phyloP scores from a whole-genome alignment of 1,140 invertebrate species.

The Planococcus citri region DNA sequence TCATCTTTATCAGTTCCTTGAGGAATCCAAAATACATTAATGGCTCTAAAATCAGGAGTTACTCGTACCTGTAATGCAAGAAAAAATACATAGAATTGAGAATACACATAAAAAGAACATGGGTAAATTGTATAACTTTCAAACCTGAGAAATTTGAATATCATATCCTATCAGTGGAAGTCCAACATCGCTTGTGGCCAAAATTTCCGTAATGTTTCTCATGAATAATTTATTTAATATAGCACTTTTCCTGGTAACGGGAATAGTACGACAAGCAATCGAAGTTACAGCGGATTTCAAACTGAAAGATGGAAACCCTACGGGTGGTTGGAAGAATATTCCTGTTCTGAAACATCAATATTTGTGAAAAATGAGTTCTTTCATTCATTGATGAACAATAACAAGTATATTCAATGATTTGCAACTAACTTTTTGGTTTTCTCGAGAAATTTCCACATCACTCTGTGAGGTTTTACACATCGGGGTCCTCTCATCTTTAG shows the following conservation, averaged over 20 bases:
- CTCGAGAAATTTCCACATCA: background rate
- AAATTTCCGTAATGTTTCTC: constrained; percentile 57
- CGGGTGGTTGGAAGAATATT: constrained; percentile 17
- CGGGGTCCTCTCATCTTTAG: background rate
- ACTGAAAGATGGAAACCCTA: constrained; percentile 13
- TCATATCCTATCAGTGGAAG: constrained; percentile 44
- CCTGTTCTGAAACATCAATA: background rate
- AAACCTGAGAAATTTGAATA: constrained; percentile 51
- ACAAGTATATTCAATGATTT: background rate
- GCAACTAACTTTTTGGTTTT: background rate
- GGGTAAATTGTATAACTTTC: too few species aligned
- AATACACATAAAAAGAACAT: constrained; percentile 1
- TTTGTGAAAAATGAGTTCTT: background rate
- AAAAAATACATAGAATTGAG: constrained; percentile 21
- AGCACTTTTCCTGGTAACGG: constrained; percentile 35
- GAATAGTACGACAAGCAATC: background rate
- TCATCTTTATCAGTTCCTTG: constrained; percentile 36
- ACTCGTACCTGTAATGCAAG: constrained; percentile 41
- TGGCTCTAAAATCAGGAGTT: constrained; percentile 43
- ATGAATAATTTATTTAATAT: constrained; percentile 68
- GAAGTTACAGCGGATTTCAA: constrained; percentile 14
- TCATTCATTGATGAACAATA: background rate
- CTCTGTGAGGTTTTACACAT: background rate
- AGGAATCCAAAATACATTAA: constrained; percentile 56
- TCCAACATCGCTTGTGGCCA: constrained; percentile 51